Percentiles rank a stretch among this genome's conserved stretches.
phyloP scores from a whole-genome alignment of 2,888 invertebrate species.

The Heliothis peltigera region DNA sequence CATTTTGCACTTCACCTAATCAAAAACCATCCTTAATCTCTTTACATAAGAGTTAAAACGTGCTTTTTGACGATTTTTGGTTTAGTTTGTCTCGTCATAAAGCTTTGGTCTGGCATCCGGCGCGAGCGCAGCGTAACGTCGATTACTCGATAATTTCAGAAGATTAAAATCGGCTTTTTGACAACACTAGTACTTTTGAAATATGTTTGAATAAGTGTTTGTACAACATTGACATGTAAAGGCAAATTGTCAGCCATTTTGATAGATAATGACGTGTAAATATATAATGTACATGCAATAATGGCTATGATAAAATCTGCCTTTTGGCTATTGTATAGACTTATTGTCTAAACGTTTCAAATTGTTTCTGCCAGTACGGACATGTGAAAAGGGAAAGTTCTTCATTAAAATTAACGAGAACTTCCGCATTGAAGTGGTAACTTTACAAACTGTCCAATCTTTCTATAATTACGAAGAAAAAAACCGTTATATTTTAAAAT shows the following conservation, averaged over 20 bases:
- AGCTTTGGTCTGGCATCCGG: constrained; percentile 84
- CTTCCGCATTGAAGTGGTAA: background rate
- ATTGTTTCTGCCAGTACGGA: constrained; percentile 27
- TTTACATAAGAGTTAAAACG: constrained; percentile 49
- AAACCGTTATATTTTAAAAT: no score
- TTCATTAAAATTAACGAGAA: constrained; percentile 21
- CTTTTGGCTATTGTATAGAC: constrained; percentile 50
- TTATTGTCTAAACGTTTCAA: constrained; percentile 48
- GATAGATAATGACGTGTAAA: constrained; percentile 58
- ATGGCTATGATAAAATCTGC: constrained; percentile 54
- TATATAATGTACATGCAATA: constrained; percentile 40
- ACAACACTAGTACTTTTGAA: constrained; percentile 80
- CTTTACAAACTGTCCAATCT: no score
- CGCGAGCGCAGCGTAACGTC: constrained; percentile 86
- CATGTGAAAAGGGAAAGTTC: constrained; percentile 34
- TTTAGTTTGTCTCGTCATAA: constrained; percentile 60
- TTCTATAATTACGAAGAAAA: no score
- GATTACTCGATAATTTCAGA: constrained; percentile 88
- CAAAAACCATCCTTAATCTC: constrained; percentile 48
- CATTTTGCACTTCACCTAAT: constrained; percentile 19
- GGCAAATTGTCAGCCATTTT: constrained; percentile 60
- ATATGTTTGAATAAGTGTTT: constrained; percentile 65
- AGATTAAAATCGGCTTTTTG: constrained; percentile 85
- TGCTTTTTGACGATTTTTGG: background rate
- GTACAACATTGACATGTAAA: constrained; percentile 65